phyloP scores from a whole-genome alignment of 2,888 invertebrate species.

The Yponomeuta cagnagella region DNA sequence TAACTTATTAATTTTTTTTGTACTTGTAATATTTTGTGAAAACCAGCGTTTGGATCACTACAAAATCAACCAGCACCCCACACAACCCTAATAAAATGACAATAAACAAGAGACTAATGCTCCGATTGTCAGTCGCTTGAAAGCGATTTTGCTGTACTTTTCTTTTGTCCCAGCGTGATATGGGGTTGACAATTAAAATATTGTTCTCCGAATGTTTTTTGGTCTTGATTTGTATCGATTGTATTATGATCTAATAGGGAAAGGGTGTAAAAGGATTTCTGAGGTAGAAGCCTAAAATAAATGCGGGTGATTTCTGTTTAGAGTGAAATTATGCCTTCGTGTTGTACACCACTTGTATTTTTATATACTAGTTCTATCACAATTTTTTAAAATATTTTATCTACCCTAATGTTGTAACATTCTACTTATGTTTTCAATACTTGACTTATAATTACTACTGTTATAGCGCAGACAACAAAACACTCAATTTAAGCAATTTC shows the following conservation, averaged over 20 bases:
- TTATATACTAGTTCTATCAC: too few relatives aligned
- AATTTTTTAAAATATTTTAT: too few relatives aligned
- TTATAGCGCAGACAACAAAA: too few relatives aligned
- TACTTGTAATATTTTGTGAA: too few relatives aligned
- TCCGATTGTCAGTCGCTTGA: slow-evolving; percentile 7
- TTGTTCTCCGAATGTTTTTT: neutral
- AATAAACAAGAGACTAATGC: slow-evolving; percentile 5
- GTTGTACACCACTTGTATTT: too few relatives aligned
- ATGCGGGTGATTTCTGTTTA: neutral
- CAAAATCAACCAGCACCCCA: neutral
- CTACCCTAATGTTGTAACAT: too few relatives aligned
- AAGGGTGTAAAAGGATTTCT: neutral
- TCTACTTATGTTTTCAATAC: too few relatives aligned
- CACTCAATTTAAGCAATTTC: too few relatives aligned
- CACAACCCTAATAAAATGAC: slow-evolving; percentile 7
- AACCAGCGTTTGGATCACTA: too few relatives aligned
- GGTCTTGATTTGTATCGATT: slow-evolving; percentile 17
- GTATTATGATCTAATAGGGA: neutral
- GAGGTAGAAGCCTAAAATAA: neutral
- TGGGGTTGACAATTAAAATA: slow-evolving; percentile 1
- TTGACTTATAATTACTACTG: too few relatives aligned
- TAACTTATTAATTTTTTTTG: too few relatives aligned
- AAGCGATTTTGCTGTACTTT: slow-evolving; percentile 6
- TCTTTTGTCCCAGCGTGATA: neutral
- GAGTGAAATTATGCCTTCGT: neutral